phyloP scores from a whole-genome alignment of 2,888 invertebrate genomes.

The Dorcus parallelipipedus region DNA sequence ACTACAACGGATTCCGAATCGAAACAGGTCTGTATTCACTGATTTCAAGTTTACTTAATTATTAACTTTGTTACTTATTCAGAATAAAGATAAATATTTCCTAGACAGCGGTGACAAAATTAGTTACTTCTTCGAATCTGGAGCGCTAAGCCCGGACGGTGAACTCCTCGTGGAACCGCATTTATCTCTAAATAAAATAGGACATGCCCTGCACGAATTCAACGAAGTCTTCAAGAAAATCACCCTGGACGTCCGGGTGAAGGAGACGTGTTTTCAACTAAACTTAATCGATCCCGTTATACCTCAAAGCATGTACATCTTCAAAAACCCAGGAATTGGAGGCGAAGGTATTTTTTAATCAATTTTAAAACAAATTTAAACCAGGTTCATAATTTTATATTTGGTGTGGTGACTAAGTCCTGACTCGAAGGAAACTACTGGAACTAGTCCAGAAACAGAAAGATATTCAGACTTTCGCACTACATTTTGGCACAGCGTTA shows the following conservation, averaged over 20 bases:
- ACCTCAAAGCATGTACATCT: constrained; percentile 97
- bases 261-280: constrained; percentile 69
- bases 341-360: constrained; percentile 66
- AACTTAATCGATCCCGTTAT: constrained; percentile 77
- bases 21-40: constrained; percentile 50
- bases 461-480: no score
- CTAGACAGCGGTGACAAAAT: constrained; percentile 90
- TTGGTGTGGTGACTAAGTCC: no score
- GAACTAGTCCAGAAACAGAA: no score
- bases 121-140: constrained; percentile 85
- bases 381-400: no score
- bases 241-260: constrained; percentile 81
- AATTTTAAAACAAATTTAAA: no score
- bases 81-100: constrained; percentile 76
- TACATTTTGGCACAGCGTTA: no score
- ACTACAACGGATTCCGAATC: constrained; percentile 54
- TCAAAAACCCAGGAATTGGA: constrained; percentile 90
- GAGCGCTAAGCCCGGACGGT: constrained; percentile 74
- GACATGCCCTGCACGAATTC: constrained; percentile 81
- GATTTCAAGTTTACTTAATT: not conserved
- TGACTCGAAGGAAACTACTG: no score
- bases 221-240: constrained; percentile 77
- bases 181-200: constrained; percentile 77
- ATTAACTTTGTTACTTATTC: constrained; percentile 23
- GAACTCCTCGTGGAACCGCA: constrained; percentile 63